Conservation (phyloP, 2,888 invertebrate genomes). For the Pseudoips prasinana region DNA sequence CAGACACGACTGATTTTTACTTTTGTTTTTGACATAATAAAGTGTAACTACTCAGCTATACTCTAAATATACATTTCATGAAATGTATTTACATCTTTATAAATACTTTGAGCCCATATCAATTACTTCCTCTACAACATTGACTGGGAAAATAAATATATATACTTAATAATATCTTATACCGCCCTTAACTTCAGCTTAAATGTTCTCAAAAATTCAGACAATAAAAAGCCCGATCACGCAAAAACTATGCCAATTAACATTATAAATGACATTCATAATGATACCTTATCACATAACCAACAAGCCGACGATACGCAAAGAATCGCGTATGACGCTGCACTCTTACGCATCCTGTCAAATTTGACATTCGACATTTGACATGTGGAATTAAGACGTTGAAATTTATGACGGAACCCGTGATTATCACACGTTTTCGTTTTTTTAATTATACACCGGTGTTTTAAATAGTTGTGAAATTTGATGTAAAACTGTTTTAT, state of each 20-base stretch:
- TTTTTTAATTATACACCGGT: slow-evolving; percentile 68
- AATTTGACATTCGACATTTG: slow-evolving; percentile 60
- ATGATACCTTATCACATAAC: slow-evolving; percentile 61
- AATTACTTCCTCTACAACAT: no score
- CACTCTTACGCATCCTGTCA: slow-evolving; percentile 50
- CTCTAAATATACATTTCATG: no score
- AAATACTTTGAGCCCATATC: no score
- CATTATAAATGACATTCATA: slow-evolving; percentile 60
- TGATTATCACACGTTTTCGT: slow-evolving; percentile 68
- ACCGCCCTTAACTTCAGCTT: background rate
- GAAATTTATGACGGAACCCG: slow-evolving; percentile 55
- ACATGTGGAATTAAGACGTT: slow-evolving; percentile 66
- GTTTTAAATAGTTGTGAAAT: slow-evolving; percentile 23
- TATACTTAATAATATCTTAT: no score
- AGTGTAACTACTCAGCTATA: no score
- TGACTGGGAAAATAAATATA: no score
- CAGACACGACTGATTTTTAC: no score
- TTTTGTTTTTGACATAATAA: no score
- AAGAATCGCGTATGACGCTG: slow-evolving; percentile 61
- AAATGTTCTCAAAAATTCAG: slow-evolving; percentile 8
- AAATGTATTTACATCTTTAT: no score
- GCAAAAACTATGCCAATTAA: slow-evolving; percentile 45
- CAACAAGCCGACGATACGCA: slow-evolving; percentile 49
- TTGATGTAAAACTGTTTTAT: slow-evolving; percentile 10
- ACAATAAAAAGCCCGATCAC: slow-evolving; percentile 15